phyloP scores from a whole-genome alignment of 2,888 invertebrate genomes.

The Neria commutata region DNA sequence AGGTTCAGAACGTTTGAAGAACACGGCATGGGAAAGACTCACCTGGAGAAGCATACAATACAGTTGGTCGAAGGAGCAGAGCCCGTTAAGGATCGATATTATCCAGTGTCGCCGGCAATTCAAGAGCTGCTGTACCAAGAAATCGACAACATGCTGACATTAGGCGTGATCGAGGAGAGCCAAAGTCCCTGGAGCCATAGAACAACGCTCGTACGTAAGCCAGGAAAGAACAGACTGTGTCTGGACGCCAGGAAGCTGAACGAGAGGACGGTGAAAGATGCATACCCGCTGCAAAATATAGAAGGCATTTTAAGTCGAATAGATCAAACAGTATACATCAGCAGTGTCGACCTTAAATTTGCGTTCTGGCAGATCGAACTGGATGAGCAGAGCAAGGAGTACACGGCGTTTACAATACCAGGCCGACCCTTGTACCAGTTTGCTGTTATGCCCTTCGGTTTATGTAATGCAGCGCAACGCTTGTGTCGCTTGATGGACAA shows the following conservation, averaged over 20 bases:
- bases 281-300: conserved; percentile 23
- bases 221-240: conserved; percentile 29
- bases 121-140: background rate
- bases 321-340: conserved; percentile 16
- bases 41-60: background rate
- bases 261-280: background rate
- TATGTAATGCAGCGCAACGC: conserved; percentile 22
- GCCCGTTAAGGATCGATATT: background rate
- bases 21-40: background rate
- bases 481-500: conserved; percentile 23
- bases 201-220: background rate
- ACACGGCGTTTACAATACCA: conserved; percentile 40
- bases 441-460: conserved; percentile 26
- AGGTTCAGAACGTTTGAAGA: background rate
- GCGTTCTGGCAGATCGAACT: conserved; percentile 22
- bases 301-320: conserved; percentile 33
- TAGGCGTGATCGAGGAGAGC: background rate
- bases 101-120: background rate
- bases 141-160: background rate
- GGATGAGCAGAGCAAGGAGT: conserved; percentile 1
- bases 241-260: conserved; percentile 36
- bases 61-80: background rate
- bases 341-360: conserved; percentile 27
- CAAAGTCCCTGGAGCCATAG: background rate
- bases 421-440: conserved; percentile 20